These are phyloP conservation scores for Triops longicaudatus DNA, from an alignment of 1,140 invertebrate species.

Conservation along the genomic window DNA sequence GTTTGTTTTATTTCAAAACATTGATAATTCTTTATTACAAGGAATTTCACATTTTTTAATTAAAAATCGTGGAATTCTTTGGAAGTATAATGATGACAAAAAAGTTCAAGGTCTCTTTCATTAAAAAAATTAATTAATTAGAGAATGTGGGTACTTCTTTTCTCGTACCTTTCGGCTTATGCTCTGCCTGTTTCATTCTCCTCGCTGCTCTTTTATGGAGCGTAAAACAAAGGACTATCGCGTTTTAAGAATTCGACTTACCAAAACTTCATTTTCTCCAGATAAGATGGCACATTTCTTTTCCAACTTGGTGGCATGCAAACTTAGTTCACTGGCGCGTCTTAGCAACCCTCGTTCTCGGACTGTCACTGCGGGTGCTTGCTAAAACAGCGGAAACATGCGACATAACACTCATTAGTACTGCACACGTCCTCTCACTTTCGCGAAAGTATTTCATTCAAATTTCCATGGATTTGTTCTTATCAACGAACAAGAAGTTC, in stretches of 20 bases:
- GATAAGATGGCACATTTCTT: conserved; percentile 18
- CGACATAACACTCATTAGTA: background rate
- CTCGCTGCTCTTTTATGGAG: too few relatives aligned
- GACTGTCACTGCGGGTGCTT: conserved; percentile 22
- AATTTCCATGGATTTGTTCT: background rate
- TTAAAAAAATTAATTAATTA: too few relatives aligned
- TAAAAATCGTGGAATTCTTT: too few relatives aligned
- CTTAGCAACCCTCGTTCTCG: conserved; percentile 28
- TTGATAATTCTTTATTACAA: too few relatives aligned
- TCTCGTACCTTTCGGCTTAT: too few relatives aligned
- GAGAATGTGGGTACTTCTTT: too few relatives aligned
- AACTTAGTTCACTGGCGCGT: conserved; percentile 23
- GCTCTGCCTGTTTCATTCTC: too few relatives aligned
- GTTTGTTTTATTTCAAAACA: too few relatives aligned
- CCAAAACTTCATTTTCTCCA: conserved; percentile 28
- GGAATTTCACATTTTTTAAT: too few relatives aligned
- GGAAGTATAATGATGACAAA: too few relatives aligned
- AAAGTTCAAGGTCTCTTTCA: too few relatives aligned
- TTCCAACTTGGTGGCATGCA: conserved; percentile 23
- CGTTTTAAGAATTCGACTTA: background rate
- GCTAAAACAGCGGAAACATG: conserved; percentile 1
- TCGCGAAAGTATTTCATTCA: too few relatives aligned
- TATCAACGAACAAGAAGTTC: background rate
- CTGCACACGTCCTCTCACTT: background rate
- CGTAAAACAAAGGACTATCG: background rate